phyloP scores from a whole-genome alignment of 2,113 vertebrate genomes.

The Nicator chloris region DNA sequence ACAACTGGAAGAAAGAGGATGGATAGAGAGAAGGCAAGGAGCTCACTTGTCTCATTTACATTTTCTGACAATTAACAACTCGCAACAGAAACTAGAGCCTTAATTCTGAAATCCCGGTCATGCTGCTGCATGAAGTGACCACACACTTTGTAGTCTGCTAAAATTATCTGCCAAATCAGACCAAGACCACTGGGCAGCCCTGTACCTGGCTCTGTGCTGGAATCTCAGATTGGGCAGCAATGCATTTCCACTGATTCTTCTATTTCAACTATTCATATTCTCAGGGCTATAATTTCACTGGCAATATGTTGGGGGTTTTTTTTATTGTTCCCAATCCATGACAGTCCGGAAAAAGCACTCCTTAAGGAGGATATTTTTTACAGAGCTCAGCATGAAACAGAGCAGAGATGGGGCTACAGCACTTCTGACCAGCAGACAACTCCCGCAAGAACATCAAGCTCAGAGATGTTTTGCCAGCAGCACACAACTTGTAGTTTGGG shows the following conservation, averaged over 20 bases:
- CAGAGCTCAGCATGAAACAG: neutral
- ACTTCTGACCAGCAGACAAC: neutral
- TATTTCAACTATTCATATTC: neutral
- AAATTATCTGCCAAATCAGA: neutral
- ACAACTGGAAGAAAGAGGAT: neutral
- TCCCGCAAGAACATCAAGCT: neutral
- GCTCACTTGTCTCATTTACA: neutral
- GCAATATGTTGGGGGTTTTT: neutral
- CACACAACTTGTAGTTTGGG: neutral
- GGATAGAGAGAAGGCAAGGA: neutral
- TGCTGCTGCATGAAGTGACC: neutral
- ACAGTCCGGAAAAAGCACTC: neutral
- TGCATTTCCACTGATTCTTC: neutral
- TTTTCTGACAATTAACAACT: neutral
- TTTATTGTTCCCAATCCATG: neutral
- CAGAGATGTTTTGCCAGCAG: neutral
- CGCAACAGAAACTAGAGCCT: neutral
- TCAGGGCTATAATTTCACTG: neutral
- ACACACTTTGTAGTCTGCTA: neutral
- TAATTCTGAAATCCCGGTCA: neutral
- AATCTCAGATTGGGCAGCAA: neutral
- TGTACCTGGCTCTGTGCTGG: neutral
- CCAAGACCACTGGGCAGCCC: neutral
- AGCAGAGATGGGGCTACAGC: neutral
- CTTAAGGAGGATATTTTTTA: neutral